Evolutionary conservation across 2,888 invertebrate species (phyloP).

Genomic region (Idaea aversata): DNA sequence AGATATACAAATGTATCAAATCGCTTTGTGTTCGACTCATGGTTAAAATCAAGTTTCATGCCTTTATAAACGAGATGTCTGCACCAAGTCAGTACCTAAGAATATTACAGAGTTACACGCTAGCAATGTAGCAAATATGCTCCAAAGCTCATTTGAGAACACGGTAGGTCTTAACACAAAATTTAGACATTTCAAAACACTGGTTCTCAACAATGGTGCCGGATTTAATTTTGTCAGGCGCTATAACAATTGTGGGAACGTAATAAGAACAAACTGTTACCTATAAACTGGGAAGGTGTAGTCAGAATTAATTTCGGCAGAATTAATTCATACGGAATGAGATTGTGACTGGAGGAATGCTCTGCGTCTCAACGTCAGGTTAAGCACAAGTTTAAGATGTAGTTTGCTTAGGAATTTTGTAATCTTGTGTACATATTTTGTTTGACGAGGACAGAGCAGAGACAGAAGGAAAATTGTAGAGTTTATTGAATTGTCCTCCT

Average conservation of each 20-base stretch:
- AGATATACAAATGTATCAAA: too few relatives aligned
- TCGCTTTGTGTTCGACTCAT: too few relatives aligned
- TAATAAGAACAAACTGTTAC: constrained; percentile 55
- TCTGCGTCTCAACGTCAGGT: neutral
- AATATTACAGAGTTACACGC: neutral
- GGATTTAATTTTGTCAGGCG: constrained; percentile 45
- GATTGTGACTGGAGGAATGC: constrained; percentile 35
- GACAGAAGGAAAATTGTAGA: neutral
- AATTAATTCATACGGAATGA: constrained; percentile 52
- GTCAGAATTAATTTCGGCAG: constrained; percentile 47
- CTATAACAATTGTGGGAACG: constrained; percentile 47
- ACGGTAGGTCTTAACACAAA: constrained; percentile 21
- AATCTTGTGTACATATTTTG: neutral
- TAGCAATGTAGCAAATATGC: neutral
- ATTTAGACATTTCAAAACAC: constrained; percentile 14
- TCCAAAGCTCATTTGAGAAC: constrained; percentile 8
- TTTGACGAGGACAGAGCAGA: neutral
- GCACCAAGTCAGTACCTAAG: neutral
- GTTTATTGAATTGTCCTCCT: neutral
- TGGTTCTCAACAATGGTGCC: constrained; percentile 15
- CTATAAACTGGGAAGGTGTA: constrained; percentile 47
- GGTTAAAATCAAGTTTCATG: too few relatives aligned
- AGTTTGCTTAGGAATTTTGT: neutral
- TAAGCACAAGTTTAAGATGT: constrained; percentile 3
- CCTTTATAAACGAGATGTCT: too few relatives aligned